These are phyloP conservation scores for Bombus breviceps DNA, from an alignment of 1,140 invertebrate species.

Conservation along the genomic window DNA sequence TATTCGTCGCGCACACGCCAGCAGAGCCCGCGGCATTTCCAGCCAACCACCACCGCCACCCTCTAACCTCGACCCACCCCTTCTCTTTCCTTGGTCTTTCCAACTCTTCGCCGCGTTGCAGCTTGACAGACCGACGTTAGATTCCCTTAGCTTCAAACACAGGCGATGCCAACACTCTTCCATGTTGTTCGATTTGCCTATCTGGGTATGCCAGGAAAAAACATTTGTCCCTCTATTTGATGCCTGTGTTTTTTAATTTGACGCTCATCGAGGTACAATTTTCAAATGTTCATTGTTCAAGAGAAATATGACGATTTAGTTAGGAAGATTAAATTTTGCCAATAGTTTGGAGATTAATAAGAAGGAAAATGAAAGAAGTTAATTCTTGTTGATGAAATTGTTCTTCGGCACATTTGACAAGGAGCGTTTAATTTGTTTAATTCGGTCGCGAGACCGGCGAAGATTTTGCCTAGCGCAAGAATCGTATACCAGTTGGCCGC, in stretches of 20 bases:
- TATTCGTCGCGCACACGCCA: conserved; percentile 75
- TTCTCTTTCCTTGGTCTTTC: conserved; percentile 16
- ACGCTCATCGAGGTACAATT: neutral
- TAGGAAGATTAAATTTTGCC: neutral
- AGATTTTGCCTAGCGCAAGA: neutral
- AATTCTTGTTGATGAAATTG: neutral
- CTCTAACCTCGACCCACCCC: conserved; percentile 3
- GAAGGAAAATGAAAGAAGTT: neutral
- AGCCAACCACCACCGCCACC: conserved; percentile 55
- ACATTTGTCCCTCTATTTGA: neutral
- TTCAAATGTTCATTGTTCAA: neutral
- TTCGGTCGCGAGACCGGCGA: neutral
- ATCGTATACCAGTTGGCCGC: neutral
- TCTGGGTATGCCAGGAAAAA: neutral
- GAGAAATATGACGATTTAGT: too few species aligned
- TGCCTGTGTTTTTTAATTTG: too few species aligned
- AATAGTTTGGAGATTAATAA: neutral
- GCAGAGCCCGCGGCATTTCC: conserved; percentile 74
- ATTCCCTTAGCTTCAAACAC: conserved; percentile 46
- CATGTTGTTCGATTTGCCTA: neutral
- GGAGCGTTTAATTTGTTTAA: neutral
- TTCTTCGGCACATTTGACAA: neutral
- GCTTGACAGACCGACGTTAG: conserved; percentile 68
- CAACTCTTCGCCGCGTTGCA: conserved; percentile 32
- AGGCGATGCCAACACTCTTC: neutral